Evolutionary conservation across 2,113 vertebrate species (phyloP), one percentile per base, ranked within the genome.

Genomic region (Perccottus glenii): DNA sequence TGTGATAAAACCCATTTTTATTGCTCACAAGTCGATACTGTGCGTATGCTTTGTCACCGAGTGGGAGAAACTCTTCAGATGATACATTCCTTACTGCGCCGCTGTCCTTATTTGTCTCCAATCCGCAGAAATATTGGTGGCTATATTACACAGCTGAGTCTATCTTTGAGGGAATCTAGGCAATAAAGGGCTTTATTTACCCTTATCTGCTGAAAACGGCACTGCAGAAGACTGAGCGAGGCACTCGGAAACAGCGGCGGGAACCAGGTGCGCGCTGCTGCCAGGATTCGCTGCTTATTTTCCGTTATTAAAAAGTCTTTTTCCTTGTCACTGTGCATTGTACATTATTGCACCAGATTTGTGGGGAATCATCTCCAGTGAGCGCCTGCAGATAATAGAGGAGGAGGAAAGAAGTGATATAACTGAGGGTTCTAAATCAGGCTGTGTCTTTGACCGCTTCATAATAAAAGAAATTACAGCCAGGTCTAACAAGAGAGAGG

Each of bases 181-280:
- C 80, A 92, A 92, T 92, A 91, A 90, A 90, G 79, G 60, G 66
- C 55, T 81, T 89, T 90, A 90, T 92, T 92, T 91, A 92, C 90
- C 72, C 70, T 84, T 86, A 87, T 78, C 85, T 77, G 80, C 55
- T 73, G 76, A 72, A 61, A 59, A 62, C n/a, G 56, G 60, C 64
- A 69, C 77, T 12, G 60, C 48, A 72, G 67, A 70, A 85, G 55
- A 74, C 58, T 64, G 65, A 66, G 40, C 9, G 40, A 60, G 70
- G 78, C 67, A 73, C 73, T 78, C 70, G 70, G 32, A 63, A 46
- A 77, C 60, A 46, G 66, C 71, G 44, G 53, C 15, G 27, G 3
- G 53, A 56, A 66, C 57, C 67, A 14, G 60, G 43, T 74, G 32
- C 48, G 15, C 65, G 75, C 65, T 68, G 65, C 67, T 71, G 73